These are phyloP conservation scores for Dryocosmus kuriphilus DNA, from an alignment of 2,888 invertebrate genomes.

Conservation along the genomic window DNA sequence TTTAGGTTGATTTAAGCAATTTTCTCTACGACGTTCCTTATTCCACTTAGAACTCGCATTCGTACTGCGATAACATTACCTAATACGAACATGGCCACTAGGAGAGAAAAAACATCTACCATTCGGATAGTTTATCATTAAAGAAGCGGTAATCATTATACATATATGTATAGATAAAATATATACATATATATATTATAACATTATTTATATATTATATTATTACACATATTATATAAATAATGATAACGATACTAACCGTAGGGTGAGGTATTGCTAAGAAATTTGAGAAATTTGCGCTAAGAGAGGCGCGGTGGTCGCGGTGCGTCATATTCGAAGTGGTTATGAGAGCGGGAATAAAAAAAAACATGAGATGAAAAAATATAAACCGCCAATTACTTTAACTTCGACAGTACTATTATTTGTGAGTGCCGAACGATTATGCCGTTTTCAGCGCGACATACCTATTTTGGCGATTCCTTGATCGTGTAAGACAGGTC, in stretches of 20 bases:
- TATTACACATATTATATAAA: conserved; percentile 75
- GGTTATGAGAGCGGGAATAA: conserved; percentile 45
- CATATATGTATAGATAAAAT: conserved; percentile 68
- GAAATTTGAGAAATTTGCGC: conserved; percentile 55
- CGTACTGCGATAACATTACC: conserved; percentile 64
- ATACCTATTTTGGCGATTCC: conserved; percentile 75
- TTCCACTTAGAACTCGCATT: conserved; percentile 72
- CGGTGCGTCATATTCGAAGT: conserved; percentile 38
- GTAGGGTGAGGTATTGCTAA: conserved; percentile 70
- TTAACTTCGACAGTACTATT: conserved; percentile 77
- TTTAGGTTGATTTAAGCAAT: conserved; percentile 52
- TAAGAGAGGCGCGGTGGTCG: conserved; percentile 43
- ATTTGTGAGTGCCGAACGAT: conserved; percentile 77
- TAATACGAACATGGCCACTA: conserved; percentile 73
- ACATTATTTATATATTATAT: conserved; percentile 73
- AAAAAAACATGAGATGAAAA: conserved; percentile 55
- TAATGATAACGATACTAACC: conserved; percentile 72
- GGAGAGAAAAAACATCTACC: conserved; percentile 65
- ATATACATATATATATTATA: conserved; percentile 62
- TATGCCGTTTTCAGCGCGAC: conserved; percentile 77
- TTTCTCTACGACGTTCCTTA: conserved; percentile 73
- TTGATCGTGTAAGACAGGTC: conserved; percentile 69
- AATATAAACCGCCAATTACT: conserved; percentile 76
- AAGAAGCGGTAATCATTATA: conserved; percentile 74
- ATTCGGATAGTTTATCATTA: conserved; percentile 75